These are phyloP conservation scores for Trinectes maculatus DNA, from an alignment of 2,113 vertebrate species.

Conservation along the genomic window DNA sequence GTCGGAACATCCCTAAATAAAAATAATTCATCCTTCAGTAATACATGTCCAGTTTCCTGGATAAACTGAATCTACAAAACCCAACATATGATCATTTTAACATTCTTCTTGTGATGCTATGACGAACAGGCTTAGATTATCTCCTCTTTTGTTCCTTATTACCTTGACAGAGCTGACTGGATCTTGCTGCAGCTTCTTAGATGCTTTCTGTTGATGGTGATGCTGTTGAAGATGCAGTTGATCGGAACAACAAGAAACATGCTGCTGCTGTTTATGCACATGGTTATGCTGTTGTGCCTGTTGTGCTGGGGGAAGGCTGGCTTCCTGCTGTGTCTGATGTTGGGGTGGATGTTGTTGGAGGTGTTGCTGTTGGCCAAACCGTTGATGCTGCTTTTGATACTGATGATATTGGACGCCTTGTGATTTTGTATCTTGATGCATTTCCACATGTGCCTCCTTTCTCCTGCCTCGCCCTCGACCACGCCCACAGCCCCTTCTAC, in stretches of 20 bases:
- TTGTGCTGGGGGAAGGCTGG: constrained; percentile 59
- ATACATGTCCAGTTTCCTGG: too few relatives aligned
- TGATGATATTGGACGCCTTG: constrained; percentile 72
- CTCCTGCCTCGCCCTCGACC: constrained; percentile 75
- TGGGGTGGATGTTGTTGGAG: constrained; percentile 67
- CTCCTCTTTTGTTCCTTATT: background rate
- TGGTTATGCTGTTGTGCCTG: constrained; percentile 68
- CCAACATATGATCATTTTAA: too few relatives aligned
- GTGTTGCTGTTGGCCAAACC: constrained; percentile 66
- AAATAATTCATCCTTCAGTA: too few relatives aligned
- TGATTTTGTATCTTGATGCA: constrained; percentile 74
- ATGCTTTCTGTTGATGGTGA: constrained; percentile 53
- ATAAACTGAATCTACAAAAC: too few relatives aligned
- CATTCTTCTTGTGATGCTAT: too few relatives aligned
- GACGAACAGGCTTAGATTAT: background rate
- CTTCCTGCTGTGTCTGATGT: constrained; percentile 56
- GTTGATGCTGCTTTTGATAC: constrained; percentile 61
- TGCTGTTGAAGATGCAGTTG: constrained; percentile 64
- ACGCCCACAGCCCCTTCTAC: constrained; percentile 72
- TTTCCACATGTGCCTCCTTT: constrained; percentile 73
- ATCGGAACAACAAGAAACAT: constrained; percentile 42
- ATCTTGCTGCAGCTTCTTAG: constrained; percentile 66
- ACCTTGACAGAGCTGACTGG: constrained; percentile 79
- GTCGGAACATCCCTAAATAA: too few relatives aligned
- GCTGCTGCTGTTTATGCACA: constrained; percentile 68